phyloP scores from a whole-genome alignment of 2,888 invertebrate species.

The Oegoconia quadripuncta region DNA sequence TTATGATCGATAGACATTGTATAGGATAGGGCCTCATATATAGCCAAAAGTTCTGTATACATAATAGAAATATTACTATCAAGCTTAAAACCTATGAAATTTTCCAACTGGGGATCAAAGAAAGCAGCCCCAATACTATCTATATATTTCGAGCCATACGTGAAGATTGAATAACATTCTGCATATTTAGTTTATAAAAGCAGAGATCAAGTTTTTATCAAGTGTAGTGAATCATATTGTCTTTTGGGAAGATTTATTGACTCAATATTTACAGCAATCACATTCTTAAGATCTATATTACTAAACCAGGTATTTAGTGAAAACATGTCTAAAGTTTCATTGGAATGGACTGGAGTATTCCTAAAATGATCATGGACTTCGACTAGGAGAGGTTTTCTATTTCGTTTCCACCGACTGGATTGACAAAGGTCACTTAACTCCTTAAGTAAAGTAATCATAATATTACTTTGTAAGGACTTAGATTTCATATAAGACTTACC shows the following conservation, averaged over 20 bases:
- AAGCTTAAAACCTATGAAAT: conserved; percentile 4
- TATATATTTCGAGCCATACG: conserved; percentile 17
- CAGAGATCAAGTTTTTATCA: neutral
- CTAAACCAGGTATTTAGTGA: conserved; percentile 7
- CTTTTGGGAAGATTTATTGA: no score
- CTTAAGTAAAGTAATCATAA: neutral
- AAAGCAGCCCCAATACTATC: conserved; percentile 11
- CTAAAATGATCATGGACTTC: neutral
- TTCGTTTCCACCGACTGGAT: conserved; percentile 12
- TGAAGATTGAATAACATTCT: conserved; percentile 9
- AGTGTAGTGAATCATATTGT: no score
- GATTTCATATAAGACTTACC: conserved; percentile 16
- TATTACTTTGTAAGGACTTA: conserved; percentile 5
- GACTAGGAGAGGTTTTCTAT: conserved; percentile 15
- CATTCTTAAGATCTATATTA: conserved; percentile 3
- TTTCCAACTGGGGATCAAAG: conserved; percentile 10
- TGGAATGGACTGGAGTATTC: conserved; percentile 4
- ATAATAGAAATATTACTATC: conserved; percentile 12
- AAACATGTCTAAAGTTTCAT: conserved; percentile 10
- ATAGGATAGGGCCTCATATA: conserved; percentile 13
- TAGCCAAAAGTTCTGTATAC: conserved; percentile 15
- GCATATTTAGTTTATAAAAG: conserved; percentile 1
- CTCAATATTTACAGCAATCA: neutral
- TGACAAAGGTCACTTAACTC: conserved; percentile 1
- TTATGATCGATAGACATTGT: no score